Conservation (phyloP, 1,140 invertebrate species). For the Trachelipus rathkii region DNA sequence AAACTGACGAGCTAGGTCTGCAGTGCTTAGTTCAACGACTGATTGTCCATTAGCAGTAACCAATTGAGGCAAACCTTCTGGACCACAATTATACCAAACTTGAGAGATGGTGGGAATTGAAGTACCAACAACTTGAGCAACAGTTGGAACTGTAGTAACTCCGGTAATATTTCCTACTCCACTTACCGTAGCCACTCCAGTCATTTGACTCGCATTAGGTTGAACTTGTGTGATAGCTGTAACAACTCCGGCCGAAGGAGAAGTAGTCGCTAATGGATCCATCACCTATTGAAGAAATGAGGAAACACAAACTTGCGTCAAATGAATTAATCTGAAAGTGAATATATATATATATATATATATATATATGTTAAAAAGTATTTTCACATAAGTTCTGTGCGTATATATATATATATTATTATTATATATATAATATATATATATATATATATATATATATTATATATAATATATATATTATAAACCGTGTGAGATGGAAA, state of each 20-base stretch:
- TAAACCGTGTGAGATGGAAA: too few species aligned
- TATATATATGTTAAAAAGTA: too few species aligned
- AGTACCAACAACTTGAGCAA: background rate
- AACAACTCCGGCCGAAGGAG: background rate
- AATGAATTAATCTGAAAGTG: background rate
- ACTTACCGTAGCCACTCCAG: background rate
- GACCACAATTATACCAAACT: conserved; percentile 40
- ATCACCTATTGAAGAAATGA: background rate
- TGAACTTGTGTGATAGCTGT: background rate
- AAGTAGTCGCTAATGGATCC: background rate
- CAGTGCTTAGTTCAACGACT: conserved; percentile 39
- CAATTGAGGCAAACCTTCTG: conserved; percentile 37
- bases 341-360: conserved; percentile 5
- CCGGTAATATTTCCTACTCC: background rate
- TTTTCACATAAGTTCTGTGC: too few species aligned
- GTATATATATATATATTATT: background rate
- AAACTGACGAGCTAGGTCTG: conserved; percentile 43
- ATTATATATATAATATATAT: background rate
- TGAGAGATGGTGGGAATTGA: background rate
- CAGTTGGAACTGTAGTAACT: background rate
- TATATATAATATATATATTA: too few species aligned
- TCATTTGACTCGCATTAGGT: background rate
- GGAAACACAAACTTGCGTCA: background rate
- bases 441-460: too few species aligned
- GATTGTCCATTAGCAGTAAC: conserved; percentile 38